Evolutionary conservation across 2,888 invertebrate genomes (phyloP).

Genomic region (Xylocampa areola): DNA sequence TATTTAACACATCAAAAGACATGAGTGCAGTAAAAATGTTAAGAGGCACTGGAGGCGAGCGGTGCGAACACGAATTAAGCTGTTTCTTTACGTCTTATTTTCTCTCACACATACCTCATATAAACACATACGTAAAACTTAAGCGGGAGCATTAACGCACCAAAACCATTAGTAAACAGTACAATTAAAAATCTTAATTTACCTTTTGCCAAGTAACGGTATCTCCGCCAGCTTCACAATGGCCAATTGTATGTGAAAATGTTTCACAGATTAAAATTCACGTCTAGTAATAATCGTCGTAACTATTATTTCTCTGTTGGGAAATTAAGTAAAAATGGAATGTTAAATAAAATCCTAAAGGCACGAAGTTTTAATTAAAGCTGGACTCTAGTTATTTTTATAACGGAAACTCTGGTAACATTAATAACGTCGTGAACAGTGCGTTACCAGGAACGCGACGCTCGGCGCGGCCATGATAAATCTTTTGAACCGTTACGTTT

Average conservation of each 20-base stretch:
- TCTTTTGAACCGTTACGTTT: constrained; percentile 11
- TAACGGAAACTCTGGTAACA: constrained; percentile 36
- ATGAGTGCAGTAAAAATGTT: constrained; percentile 1
- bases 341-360: constrained; percentile 33
- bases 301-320: constrained; percentile 45
- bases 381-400: constrained; percentile 30
- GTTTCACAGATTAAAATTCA: constrained; percentile 32
- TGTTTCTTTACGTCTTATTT: not conserved
- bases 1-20: constrained; percentile 16
- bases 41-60: not conserved
- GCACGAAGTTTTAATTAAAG: constrained; percentile 52
- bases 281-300: constrained; percentile 23
- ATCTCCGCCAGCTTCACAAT: constrained; percentile 3
- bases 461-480: constrained; percentile 4
- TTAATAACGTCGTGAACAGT: constrained; percentile 27
- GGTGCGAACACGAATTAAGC: not conserved
- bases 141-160: not conserved
- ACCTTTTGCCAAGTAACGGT: not conserved
- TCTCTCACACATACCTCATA: not conserved
- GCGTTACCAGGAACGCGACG: constrained; percentile 1
- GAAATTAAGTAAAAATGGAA: constrained; percentile 45
- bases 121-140: not conserved
- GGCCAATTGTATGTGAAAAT: constrained; percentile 21
- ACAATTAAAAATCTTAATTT: not conserved
- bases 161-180: not conserved